Conservation (phyloP, 2,888 invertebrate species). For the Sepioteuthis lessoniana region DNA sequence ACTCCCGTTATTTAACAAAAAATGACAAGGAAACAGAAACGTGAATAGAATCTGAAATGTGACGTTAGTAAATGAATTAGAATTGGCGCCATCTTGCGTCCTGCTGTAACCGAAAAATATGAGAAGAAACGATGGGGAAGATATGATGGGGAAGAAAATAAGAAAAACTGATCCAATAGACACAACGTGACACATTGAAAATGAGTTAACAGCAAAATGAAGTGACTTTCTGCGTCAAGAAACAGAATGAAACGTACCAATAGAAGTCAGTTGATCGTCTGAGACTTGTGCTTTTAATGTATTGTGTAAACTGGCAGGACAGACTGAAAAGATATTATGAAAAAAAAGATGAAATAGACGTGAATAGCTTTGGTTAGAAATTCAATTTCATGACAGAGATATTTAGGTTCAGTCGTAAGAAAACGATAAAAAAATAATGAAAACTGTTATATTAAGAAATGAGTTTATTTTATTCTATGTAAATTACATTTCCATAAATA, state of each 20-base stretch:
- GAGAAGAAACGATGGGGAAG: no score
- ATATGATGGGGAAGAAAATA: no score
- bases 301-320: no score
- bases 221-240: neutral
- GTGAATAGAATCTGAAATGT: neutral
- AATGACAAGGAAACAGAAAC: neutral
- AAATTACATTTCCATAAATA: no score
- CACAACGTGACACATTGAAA: neutral
- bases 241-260: neutral
- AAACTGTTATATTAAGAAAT: no score
- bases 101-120: neutral
- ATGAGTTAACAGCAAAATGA: neutral
- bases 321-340: no score
- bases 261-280: neutral
- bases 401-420: no score
- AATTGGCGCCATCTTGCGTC: neutral
- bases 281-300: no score
- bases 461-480: no score
- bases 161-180: neutral
- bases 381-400: no score
- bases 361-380: neutral
- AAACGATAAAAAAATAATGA: no score
- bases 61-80: neutral
- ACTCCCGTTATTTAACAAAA: neutral
- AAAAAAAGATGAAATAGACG: neutral